Evolutionary conservation across 1,140 invertebrate species (phyloP), one percentile per base, ranked within the genome.

Genomic region (Propsilocerus akamusi): DNA sequence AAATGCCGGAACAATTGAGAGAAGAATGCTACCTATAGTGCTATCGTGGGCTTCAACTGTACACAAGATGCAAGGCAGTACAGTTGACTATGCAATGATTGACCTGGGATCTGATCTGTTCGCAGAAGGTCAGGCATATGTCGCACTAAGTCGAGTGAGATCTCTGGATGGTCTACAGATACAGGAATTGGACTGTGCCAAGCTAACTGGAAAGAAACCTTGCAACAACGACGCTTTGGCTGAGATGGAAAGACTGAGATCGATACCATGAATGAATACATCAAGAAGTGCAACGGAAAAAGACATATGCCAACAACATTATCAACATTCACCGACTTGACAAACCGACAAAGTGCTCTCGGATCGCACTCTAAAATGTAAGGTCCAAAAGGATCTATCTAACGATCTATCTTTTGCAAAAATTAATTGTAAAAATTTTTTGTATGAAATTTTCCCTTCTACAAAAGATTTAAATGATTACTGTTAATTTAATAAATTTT

Each of bases 21-120:
- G 30, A 5, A 10, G 57, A 50, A 62, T 61, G 59, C 49, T 66
- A 24, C 61, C 58, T 49, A 12, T 67, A 30, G 66, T 66, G 11
- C 56, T 65, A 49, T 54, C 55, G 41, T 64, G 56, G 61, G 64
- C 56, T 5, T 56, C 56, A 6, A 65, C 60, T 5, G 58, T 65
- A 4, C 62, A 66, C 23, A 62, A 67, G 51, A 48, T 66, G 49
- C 63, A 67, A 46, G 62, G 60, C 26, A 58, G 55, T 11, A 65
- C 64, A 2, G 55, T 61, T 0, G 55, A 65, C 7, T 55, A 41
- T 57, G 62, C 59, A 24, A 59, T 66, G 0, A 58, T 64, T 6
- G 54, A 66, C 37, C 47, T 64, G 6, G 61, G 62, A 0, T 55
- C 55, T 32, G 53, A 53, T 46, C 52, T 58, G 17, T 56, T 57